Percentiles rank a stretch among this genome's conserved stretches.
These are phyloP conservation scores for Rhagoletis pomonella DNA, from an alignment of 1,140 invertebrate species.

Conservation along the genomic window DNA sequence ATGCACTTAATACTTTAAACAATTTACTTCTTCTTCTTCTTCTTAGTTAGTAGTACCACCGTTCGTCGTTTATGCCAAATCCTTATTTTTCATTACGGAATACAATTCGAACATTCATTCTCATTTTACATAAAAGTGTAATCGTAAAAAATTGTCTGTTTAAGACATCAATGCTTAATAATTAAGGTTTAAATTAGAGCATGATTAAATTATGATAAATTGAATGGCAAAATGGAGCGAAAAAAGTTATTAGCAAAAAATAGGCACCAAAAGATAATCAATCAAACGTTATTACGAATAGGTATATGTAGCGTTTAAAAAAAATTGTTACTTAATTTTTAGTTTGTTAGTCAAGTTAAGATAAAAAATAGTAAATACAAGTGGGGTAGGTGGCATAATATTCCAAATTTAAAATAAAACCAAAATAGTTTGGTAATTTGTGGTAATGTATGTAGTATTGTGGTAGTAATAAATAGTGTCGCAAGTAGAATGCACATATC, in stretches of 20 bases:
- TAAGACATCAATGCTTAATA: slow-evolving; percentile 6
- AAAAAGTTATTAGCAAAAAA: slow-evolving; percentile 25
- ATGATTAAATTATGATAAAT: background rate
- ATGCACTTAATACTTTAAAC: too few species aligned
- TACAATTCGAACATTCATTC: background rate
- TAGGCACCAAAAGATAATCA: background rate
- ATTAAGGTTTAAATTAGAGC: background rate
- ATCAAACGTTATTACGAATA: background rate
- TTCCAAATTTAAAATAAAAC: background rate
- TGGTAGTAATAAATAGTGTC: slow-evolving; percentile 6
- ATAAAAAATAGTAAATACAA: background rate
- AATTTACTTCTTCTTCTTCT: too few species aligned
- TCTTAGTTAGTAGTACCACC: too few species aligned
- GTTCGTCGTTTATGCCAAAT: too few species aligned
- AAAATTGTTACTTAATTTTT: background rate
- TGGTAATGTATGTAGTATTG: background rate
- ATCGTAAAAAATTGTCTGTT: background rate
- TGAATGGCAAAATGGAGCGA: background rate
- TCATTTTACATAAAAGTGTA: background rate
- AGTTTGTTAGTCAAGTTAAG: slow-evolving; percentile 22
- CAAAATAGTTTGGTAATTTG: background rate
- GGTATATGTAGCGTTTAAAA: background rate
- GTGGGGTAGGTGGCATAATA: background rate
- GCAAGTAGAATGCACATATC: background rate
- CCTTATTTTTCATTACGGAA: too few species aligned